phyloP scores from a whole-genome alignment of 1,140 invertebrate genomes.

The Platorchestia sp. region DNA sequence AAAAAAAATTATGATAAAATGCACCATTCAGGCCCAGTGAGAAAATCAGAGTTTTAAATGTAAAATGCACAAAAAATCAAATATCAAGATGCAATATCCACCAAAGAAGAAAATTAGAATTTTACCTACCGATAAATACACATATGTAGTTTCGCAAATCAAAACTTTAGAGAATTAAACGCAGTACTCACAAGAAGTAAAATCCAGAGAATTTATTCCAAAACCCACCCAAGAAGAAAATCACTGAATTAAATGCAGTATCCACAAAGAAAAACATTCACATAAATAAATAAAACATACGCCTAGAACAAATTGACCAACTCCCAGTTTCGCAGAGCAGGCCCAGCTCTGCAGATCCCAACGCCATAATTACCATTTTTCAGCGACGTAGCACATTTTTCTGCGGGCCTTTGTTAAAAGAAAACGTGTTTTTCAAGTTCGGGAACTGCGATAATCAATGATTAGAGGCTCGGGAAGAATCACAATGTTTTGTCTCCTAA shows the following conservation, averaged over 20 bases:
- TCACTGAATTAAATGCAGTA: not conserved
- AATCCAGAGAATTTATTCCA: too few species aligned
- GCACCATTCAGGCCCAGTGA: not conserved
- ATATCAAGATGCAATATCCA: too few species aligned
- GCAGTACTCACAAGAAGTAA: too few species aligned
- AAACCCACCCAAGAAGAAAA: too few species aligned
- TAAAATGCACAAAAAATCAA: not conserved
- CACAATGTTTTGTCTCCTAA: not conserved
- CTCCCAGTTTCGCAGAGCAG: not conserved
- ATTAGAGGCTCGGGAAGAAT: not conserved
- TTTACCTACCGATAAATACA: too few species aligned
- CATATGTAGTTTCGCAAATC: too few species aligned
- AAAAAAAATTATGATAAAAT: too few species aligned
- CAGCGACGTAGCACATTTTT: not conserved
- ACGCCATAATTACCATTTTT: not conserved
- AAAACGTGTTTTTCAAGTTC: not conserved
- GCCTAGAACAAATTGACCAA: not conserved
- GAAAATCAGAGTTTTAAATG: not conserved
- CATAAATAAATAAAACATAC: too few species aligned
- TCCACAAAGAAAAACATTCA: not conserved
- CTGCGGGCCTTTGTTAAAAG: not conserved
- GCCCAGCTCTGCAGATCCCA: not conserved
- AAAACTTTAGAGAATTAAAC: not conserved
- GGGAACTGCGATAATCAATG: not conserved
- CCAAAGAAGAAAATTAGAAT: too few species aligned